Percentiles rank a stretch among this genome's conserved stretches.
Evolutionary conservation across 2,888 invertebrate species (phyloP).

Genomic region (Microplitis manilae): DNA sequence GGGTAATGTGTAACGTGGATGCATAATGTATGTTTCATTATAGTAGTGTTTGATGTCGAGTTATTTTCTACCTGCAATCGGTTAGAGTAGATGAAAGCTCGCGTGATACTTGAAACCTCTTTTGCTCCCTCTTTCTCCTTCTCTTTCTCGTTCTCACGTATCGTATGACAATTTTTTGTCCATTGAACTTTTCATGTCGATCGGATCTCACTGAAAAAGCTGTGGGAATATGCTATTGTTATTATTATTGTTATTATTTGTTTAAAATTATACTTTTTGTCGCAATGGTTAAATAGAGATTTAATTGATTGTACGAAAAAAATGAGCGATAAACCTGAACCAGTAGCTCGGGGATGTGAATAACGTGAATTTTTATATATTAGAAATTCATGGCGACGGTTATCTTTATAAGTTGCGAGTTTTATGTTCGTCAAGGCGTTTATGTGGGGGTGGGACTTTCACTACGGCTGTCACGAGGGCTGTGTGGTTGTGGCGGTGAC

Average conservation of each 20-base stretch:
- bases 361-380: background rate
- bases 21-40: conserved; percentile 29
- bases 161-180: background rate
- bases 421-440: conserved; percentile 12
- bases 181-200: background rate
- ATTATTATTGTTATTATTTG: background rate
- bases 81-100: conserved; percentile 19
- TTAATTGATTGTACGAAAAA: too few species aligned
- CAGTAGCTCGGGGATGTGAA: too few species aligned
- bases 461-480: conserved; percentile 35
- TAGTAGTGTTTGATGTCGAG: conserved; percentile 11
- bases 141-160: background rate
- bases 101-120: conserved; percentile 8
- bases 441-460: conserved; percentile 23
- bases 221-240: background rate
- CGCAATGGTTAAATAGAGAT: too few species aligned
- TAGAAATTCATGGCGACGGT: background rate
- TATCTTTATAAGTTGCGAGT: background rate
- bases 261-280: too few species aligned
- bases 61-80: conserved; percentile 5
- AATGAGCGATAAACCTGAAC: too few species aligned
- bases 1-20: conserved; percentile 31
- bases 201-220: background rate
- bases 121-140: background rate
- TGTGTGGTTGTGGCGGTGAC: conserved; percentile 6